Evolutionary conservation across 2,888 invertebrate genomes (phyloP).

Genomic region (Drosophila affinis): DNA sequence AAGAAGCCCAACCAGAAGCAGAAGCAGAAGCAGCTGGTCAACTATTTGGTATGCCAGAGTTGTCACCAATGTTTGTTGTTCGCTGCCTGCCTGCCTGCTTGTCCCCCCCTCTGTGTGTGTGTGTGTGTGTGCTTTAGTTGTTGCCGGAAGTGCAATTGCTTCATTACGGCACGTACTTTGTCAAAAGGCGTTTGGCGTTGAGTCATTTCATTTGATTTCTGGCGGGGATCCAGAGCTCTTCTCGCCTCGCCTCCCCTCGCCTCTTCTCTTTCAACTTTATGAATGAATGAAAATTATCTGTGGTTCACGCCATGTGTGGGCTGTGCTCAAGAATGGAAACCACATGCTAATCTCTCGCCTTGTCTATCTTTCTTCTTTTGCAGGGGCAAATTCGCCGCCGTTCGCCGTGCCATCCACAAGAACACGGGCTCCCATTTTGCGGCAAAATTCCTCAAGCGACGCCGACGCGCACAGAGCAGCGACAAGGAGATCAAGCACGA

Average conservation of each 20-base stretch:
- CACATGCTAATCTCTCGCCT: conserved; percentile 2
- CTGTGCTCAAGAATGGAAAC: conserved; percentile 14
- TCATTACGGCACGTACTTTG: conserved; percentile 82
- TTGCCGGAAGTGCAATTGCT: conserved; percentile 82
- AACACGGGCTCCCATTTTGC: conserved; percentile 95
- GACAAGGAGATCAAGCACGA: conserved; percentile 96
- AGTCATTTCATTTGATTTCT: conserved; percentile 46
- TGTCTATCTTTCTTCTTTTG: conserved; percentile 64
- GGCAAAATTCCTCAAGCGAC: conserved; percentile 97
- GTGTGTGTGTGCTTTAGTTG: conserved; percentile 51
- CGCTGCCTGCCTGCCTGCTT: conserved; percentile 10
- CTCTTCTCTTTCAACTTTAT: conserved; percentile 4
- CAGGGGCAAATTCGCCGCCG: conserved; percentile 99
- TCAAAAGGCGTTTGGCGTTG: conserved; percentile 75
- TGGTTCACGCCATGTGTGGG: conserved; percentile 19
- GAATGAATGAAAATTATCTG: conserved; percentile 17
- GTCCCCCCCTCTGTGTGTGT: conserved; percentile 32
- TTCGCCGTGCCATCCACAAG: conserved; percentile 94
- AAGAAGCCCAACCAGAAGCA: conserved; percentile 7
- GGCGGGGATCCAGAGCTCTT: conserved; percentile 6
- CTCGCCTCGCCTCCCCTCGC: too few species aligned
- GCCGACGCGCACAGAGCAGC: conserved; percentile 93
- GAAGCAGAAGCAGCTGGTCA: conserved; percentile 42
- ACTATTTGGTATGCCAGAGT: conserved; percentile 74
- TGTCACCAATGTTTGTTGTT: conserved; percentile 50